phyloP scores from a whole-genome alignment of 1,140 invertebrate species.

The Meloidogyne exigua region DNA sequence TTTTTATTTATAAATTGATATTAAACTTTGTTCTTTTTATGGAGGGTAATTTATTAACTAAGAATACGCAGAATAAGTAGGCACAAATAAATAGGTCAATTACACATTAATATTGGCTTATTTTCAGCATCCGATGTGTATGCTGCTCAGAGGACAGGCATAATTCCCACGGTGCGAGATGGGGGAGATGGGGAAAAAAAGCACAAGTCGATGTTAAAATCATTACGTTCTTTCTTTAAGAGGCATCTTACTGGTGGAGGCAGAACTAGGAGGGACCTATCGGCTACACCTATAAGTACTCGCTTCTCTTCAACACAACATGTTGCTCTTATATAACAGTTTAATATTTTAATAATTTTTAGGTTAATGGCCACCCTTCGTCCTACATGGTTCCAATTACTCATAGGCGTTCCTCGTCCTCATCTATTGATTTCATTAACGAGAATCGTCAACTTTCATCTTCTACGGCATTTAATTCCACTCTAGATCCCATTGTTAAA shows the following conservation, averaged over 20 bases:
- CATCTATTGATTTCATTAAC: neutral
- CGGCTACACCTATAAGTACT: conserved; percentile 1
- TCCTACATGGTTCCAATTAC: neutral
- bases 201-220: conserved; percentile 27
- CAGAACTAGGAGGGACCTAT: conserved; percentile 21
- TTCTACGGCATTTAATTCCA: neutral
- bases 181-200: conserved; percentile 27
- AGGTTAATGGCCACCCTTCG: conserved; percentile 11
- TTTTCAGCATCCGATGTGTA: neutral
- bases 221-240: conserved; percentile 34
- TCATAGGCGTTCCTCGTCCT: neutral
- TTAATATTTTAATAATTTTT: neutral
- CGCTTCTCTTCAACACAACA: conserved; percentile 26
- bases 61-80: too few species aligned
- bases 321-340: conserved; percentile 4
- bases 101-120: neutral
- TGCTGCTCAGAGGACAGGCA: neutral
- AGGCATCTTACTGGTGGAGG: conserved; percentile 15
- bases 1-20: too few species aligned
- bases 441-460: neutral
- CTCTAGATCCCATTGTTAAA: neutral
- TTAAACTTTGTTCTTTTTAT: too few species aligned
- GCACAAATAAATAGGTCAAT: too few species aligned
- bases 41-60: too few species aligned
- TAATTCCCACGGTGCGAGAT: conserved; percentile 4